A percentile compares a stretch with the other conserved stretches of the same genome.
Evolutionary conservation across 2,888 invertebrate genomes (phyloP).

Genomic region (Penaeus monodon): DNA sequence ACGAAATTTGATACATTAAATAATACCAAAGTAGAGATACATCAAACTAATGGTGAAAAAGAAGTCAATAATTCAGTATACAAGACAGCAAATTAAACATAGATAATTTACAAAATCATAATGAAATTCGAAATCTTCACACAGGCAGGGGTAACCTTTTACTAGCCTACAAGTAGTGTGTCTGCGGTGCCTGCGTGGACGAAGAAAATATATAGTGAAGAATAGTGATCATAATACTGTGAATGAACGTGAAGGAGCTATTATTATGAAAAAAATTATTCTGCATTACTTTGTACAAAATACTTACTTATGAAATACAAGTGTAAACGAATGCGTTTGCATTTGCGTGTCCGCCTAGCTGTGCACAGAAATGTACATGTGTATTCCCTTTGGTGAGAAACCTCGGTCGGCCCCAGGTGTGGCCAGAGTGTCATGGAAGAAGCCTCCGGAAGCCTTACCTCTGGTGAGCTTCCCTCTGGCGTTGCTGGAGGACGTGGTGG

Average conservation of each 20-base stretch:
- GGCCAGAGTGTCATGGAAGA: too few species aligned
- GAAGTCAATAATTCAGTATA: too few species aligned
- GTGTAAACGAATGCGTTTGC: not conserved
- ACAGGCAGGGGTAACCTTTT: too few species aligned
- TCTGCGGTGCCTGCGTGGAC: conserved; percentile 1
- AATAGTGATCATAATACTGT: not conserved
- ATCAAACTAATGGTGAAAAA: too few species aligned
- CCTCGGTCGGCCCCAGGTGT: too few species aligned
- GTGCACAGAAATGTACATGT: not conserved
- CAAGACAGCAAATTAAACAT: too few species aligned
- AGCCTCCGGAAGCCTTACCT: conserved; percentile 26
- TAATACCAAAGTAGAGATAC: too few species aligned
- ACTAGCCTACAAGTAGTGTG: not conserved
- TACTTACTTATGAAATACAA: not conserved
- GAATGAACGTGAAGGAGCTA: not conserved
- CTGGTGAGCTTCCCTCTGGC: conserved; percentile 54
- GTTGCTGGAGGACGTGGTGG: conserved; percentile 24
- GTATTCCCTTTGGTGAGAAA: too few species aligned
- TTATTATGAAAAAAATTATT: not conserved
- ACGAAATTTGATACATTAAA: too few species aligned
- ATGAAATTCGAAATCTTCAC: too few species aligned
- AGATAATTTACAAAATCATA: too few species aligned
- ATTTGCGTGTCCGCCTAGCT: not conserved
- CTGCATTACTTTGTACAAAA: not conserved
- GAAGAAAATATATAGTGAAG: not conserved